phyloP scores from a whole-genome alignment of 1,140 invertebrate species.

The Drosophila neocordata region DNA sequence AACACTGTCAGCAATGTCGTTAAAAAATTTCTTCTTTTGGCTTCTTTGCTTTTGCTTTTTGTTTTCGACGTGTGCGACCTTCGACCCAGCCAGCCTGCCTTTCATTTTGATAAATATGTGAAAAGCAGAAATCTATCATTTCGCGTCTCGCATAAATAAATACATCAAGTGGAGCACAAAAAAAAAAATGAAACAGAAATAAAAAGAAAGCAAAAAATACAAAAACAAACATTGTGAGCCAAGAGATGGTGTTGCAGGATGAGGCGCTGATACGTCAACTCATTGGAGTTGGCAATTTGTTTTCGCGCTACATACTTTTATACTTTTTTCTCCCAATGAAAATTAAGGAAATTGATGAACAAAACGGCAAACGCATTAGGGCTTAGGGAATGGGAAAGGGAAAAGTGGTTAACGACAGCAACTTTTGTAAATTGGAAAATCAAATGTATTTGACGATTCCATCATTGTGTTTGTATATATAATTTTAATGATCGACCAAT shows the following conservation, averaged over 20 bases:
- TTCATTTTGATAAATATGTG: slow-evolving; percentile 67
- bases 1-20: slow-evolving; percentile 3
- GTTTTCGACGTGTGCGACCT: slow-evolving; percentile 4
- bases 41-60: slow-evolving; percentile 9
- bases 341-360: slow-evolving; percentile 48
- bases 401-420: not conserved
- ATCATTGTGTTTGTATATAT: not conserved
- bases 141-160: slow-evolving; percentile 68
- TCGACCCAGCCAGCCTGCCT: slow-evolving; percentile 33
- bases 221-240: not conserved
- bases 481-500: not conserved
- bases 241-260: not conserved
- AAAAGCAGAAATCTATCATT: slow-evolving; percentile 62
- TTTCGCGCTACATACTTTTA: slow-evolving; percentile 54
- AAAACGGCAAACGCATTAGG: slow-evolving; percentile 42
- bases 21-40: not conserved
- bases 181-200: not conserved
- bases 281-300: slow-evolving; percentile 49
- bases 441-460: not conserved
- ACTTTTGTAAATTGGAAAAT: not conserved
- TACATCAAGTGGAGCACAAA: slow-evolving; percentile 49
- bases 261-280: slow-evolving; percentile 12
- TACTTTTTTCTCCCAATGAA: slow-evolving; percentile 49
- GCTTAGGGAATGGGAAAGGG: not conserved
- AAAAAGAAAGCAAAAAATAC: not conserved